A percentile compares a stretch with the other conserved stretches of the same genome.
Evolutionary conservation across 1,140 invertebrate genomes (phyloP).

Genomic region (Plutomurus gul): DNA sequence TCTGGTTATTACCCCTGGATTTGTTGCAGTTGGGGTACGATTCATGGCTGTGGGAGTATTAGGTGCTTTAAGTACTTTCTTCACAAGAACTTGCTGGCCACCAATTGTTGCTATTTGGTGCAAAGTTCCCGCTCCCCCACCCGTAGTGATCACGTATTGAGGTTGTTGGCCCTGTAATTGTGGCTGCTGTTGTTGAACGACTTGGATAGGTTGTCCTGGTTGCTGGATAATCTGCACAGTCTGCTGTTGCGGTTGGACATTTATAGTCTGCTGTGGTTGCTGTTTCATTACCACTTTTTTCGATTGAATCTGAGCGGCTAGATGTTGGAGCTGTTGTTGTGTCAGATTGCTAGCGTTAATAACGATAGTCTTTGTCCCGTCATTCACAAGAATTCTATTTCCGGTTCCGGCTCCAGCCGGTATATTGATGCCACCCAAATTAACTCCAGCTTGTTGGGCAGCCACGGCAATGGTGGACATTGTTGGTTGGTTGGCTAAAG

Average conservation of each 20-base stretch:
- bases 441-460: neutral
- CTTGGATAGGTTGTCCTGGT: neutral
- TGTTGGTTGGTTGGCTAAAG: neutral
- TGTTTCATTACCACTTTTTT: constrained; percentile 39
- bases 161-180: neutral
- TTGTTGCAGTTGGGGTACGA: neutral
- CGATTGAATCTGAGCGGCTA: constrained; percentile 57
- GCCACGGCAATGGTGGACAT: neutral
- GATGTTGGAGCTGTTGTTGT: constrained; percentile 47
- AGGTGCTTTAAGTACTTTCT: constrained; percentile 4
- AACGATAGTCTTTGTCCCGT: constrained; percentile 50
- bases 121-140: neutral
- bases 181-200: constrained; percentile 5
- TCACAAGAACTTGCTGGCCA: constrained; percentile 78
- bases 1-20: neutral
- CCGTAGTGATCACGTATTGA: neutral
- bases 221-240: constrained; percentile 46
- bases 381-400: constrained; percentile 49
- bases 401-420: constrained; percentile 32
- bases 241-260: constrained; percentile 51
- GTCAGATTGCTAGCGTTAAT: constrained; percentile 48
- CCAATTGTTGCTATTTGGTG: constrained; percentile 76
- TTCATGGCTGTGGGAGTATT: too few relatives aligned
- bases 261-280: constrained; percentile 54
- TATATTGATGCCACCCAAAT: neutral